A percentile compares a stretch with the other conserved stretches of the same genome.
Conservation (phyloP, 2,113 vertebrate species). For the Charina bottae region DNA sequence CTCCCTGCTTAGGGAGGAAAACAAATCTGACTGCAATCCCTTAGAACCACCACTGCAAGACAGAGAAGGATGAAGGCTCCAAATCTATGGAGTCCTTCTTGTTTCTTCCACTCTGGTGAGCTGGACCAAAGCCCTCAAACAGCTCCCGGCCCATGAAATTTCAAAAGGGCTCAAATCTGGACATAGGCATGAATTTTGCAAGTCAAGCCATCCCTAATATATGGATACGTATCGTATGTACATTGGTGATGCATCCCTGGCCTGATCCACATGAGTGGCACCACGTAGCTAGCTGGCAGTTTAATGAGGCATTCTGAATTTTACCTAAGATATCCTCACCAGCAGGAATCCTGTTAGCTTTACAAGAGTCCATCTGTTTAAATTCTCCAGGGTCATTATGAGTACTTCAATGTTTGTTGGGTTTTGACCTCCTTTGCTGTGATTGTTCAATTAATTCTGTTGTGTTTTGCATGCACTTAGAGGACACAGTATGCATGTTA, state of each 20-base stretch:
- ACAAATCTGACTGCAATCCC: background rate
- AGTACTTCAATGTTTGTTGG: constrained; percentile 72
- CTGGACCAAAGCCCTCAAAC: constrained; percentile 38
- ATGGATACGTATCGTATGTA: constrained; percentile 43
- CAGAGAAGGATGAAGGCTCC: constrained; percentile 24
- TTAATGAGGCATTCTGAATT: constrained; percentile 80
- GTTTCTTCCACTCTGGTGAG: constrained; percentile 27
- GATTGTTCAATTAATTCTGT: constrained; percentile 76
- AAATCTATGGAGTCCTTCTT: constrained; percentile 19
- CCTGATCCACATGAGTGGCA: constrained; percentile 69
- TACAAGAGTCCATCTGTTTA: constrained; percentile 80
- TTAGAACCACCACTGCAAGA: background rate
- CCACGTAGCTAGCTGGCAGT: constrained; percentile 73
- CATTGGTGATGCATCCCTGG: constrained; percentile 53
- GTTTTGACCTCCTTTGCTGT: constrained; percentile 74
- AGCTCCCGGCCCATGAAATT: constrained; percentile 43
- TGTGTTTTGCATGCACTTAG: constrained; percentile 56
- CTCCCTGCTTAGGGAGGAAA: background rate
- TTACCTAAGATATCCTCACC: constrained; percentile 77
- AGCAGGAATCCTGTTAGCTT: constrained; percentile 81
- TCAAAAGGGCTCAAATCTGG: constrained; percentile 43
- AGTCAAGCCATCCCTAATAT: constrained; percentile 45
- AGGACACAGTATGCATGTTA: constrained; percentile 32
- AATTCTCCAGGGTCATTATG: constrained; percentile 74
- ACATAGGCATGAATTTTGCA: constrained; percentile 33